phyloP scores from a whole-genome alignment of 2,888 invertebrate genomes.

The Eubasilissa splendida region DNA sequence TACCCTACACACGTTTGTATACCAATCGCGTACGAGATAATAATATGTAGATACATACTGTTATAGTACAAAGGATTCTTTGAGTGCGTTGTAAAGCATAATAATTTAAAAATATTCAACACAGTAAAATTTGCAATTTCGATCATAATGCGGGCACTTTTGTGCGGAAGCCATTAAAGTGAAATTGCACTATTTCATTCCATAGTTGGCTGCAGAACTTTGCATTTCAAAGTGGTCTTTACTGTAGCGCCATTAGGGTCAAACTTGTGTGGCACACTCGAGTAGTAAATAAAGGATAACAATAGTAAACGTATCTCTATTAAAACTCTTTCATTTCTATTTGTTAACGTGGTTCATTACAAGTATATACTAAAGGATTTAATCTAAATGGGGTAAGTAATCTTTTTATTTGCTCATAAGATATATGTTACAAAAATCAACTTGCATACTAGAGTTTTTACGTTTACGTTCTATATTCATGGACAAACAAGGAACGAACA shows the following conservation, averaged over 20 bases:
- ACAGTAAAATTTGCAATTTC: conserved; percentile 40
- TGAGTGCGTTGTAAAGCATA: background rate
- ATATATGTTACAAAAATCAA: too few relatives aligned
- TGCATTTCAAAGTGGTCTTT: conserved; percentile 52
- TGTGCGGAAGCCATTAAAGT: conserved; percentile 41
- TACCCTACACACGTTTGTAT: too few relatives aligned
- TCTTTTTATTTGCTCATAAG: too few relatives aligned
- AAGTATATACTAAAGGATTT: too few relatives aligned
- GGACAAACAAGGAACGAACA: too few relatives aligned
- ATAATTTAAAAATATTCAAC: conserved; percentile 11
- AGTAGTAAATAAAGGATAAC: background rate
- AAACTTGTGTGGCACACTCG: conserved; percentile 5
- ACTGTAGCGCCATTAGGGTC: conserved; percentile 29
- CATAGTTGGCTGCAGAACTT: conserved; percentile 27
- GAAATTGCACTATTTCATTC: conserved; percentile 36
- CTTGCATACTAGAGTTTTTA: too few relatives aligned
- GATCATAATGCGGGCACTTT: conserved; percentile 41
- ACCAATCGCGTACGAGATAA: too few relatives aligned
- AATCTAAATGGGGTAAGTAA: too few relatives aligned
- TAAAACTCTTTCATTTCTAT: background rate
- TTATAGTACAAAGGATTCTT: background rate
- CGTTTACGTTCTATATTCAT: too few relatives aligned
- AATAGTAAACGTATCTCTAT: background rate
- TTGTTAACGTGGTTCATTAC: too few relatives aligned
- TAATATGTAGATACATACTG: too few relatives aligned